Conservation (phyloP, 2,797 vertebrate species). For the Eulemur mongoz region DNA sequence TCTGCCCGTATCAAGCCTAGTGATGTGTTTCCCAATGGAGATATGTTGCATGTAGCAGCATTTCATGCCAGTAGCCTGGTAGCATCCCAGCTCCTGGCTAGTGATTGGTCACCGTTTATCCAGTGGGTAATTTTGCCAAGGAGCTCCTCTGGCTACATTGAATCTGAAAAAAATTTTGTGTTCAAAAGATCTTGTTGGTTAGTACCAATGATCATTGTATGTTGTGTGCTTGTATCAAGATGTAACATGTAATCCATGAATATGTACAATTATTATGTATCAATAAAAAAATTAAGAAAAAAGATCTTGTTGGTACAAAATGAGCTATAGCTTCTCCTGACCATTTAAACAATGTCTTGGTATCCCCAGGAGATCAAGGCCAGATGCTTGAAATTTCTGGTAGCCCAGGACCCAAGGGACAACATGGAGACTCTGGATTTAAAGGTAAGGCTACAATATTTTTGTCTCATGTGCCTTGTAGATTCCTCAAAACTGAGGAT, state of each 20-base stretch:
- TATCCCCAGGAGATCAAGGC: constrained; percentile 87
- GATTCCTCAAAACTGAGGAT: not conserved
- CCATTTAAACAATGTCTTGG: not conserved
- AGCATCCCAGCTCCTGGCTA: not conserved
- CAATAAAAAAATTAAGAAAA: not conserved
- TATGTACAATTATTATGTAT: too few relatives aligned
- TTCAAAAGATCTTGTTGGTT: not conserved
- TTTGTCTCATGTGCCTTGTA: not conserved
- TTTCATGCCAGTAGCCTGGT: not conserved
- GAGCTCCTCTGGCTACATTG: not conserved
- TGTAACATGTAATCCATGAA: too few relatives aligned
- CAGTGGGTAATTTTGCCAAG: constrained; percentile 17
- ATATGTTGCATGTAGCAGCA: not conserved
- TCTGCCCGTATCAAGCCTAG: not conserved
- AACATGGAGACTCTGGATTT: constrained; percentile 87
- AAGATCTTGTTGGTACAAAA: not conserved
- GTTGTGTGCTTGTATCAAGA: too few relatives aligned
- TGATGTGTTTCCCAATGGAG: not conserved
- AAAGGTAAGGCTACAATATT: constrained; percentile 85
- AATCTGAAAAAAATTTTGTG: not conserved
- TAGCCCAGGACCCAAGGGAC: constrained; percentile 89
- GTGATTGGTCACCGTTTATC: not conserved
- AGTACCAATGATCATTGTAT: too few relatives aligned
- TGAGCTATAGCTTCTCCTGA: constrained; percentile 12
- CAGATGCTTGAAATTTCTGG: constrained; percentile 86